Base-by-base conservation (phyloP, 2,888 invertebrate genomes). In the Zygothrica quintamaculata region DNA sequence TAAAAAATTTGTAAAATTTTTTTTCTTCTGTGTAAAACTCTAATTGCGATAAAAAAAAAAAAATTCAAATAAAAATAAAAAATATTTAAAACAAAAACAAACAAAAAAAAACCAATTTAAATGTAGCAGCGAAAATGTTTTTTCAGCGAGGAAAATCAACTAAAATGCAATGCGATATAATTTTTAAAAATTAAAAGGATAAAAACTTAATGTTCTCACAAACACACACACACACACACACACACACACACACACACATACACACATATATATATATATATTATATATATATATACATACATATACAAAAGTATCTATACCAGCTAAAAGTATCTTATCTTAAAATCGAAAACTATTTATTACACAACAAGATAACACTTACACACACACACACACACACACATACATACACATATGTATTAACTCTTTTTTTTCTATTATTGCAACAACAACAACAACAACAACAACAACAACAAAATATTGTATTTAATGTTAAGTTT, bases 401-500 rank as follows among this genome's bases (percentile, higher is more conserved):
- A 67, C 52, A 75, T 58, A 75, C 56, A 52, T 61, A 62, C 61
- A 52, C 73, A 66, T 72, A 84, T 86, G 84, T 84, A 84, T 84
- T 84, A 84, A 84, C 70, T 70, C 12, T n/a, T 9, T 36, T 72
- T 68, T 72, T 59, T 71, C 68, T 77, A 70, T 77, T 77, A 77
- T 79, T 69, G 75, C 60, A 65, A 71, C 51, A 61, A 25, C 18
- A 55, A 57, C 37, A 61, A 55, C 37, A 61, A 76, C 52, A 70
- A 74, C 58, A 78, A 70, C 61, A 82, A 68, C 33, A 62, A 82
- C 79, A 82, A 68, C 33, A 62, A 82, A 77, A 82, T 85, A 85
- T 77, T 81, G 81, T 84, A 86, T 84, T 82, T 84, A 84, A 86
- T 86, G 84, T 84, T 84, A 84, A 84, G 84, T 84, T 84, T 84